Evolutionary conservation across 1,140 invertebrate genomes (phyloP).

Genomic region (Eurosta solidaginis): DNA sequence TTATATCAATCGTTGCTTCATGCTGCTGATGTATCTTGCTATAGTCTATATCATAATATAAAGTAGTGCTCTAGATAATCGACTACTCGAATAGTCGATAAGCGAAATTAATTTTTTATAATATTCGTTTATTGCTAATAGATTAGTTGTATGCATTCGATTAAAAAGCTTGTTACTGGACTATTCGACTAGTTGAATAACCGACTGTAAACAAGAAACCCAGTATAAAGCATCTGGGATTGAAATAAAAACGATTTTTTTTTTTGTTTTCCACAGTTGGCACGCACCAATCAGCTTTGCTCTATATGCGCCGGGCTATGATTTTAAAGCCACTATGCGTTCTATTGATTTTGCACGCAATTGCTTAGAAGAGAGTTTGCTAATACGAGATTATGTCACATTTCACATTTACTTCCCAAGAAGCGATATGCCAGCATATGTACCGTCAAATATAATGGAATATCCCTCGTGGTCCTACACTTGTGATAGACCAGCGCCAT

Average conservation of each 20-base stretch:
- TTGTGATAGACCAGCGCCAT: constrained; percentile 68
- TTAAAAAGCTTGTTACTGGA: background rate
- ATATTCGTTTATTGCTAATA: background rate
- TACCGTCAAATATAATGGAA: constrained; percentile 65
- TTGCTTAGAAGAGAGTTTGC: constrained; percentile 65
- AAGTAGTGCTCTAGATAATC: too few species aligned
- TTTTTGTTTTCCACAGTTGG: constrained; percentile 61
- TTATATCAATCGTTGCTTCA: too few species aligned
- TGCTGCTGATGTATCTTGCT: too few species aligned
- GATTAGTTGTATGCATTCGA: background rate
- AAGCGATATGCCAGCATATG: constrained; percentile 76
- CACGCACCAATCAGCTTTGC: constrained; percentile 72
- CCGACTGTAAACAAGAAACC: background rate
- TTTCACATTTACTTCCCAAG: constrained; percentile 85
- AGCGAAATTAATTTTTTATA: too few species aligned
- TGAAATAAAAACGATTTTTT: too few species aligned
- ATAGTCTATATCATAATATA: too few species aligned
- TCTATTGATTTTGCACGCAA: constrained; percentile 71
- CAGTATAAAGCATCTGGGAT: background rate
- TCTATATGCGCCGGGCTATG: constrained; percentile 75
- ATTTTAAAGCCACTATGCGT: constrained; percentile 67
- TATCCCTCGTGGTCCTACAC: constrained; percentile 67
- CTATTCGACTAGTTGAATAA: too few species aligned
- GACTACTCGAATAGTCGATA: too few species aligned
- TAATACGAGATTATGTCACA: constrained; percentile 75